Evolutionary conservation across 1,140 invertebrate species (phyloP).

Genomic region (Bombus turneri): DNA sequence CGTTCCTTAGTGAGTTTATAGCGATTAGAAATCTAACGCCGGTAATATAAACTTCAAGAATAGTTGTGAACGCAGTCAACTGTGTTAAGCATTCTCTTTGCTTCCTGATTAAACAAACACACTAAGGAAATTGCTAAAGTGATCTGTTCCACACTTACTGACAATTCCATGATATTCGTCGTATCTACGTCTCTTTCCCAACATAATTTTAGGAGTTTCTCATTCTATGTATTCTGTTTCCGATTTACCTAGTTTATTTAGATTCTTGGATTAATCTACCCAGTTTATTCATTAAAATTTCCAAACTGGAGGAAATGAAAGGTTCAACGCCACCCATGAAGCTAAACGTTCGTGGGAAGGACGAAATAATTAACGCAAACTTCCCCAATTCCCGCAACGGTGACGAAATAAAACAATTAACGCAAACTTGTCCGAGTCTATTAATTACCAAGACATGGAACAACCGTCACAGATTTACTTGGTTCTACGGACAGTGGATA

Average conservation of each 20-base stretch:
- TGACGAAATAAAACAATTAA: conserved; percentile 13
- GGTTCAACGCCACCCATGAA: background rate
- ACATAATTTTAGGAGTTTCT: background rate
- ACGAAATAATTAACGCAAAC: conserved; percentile 5
- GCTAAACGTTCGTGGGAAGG: background rate
- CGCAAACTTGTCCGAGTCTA: background rate
- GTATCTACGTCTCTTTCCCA: background rate
- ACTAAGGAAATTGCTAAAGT: too few species aligned
- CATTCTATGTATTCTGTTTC: too few species aligned
- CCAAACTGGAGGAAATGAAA: background rate
- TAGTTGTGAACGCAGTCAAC: too few species aligned
- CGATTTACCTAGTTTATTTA: background rate
- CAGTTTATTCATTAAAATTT: background rate
- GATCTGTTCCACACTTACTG: too few species aligned
- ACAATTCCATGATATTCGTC: too few species aligned
- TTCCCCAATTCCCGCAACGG: background rate
- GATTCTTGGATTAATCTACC: background rate
- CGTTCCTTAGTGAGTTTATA: too few species aligned
- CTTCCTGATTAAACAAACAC: too few species aligned
- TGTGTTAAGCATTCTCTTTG: too few species aligned
- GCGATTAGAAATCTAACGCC: too few species aligned
- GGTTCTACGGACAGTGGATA: background rate
- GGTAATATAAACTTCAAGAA: too few species aligned
- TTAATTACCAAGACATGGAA: background rate
- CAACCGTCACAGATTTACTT: background rate